Conservation (phyloP, 1,140 invertebrate genomes). For the Littorina saxatilis region DNA sequence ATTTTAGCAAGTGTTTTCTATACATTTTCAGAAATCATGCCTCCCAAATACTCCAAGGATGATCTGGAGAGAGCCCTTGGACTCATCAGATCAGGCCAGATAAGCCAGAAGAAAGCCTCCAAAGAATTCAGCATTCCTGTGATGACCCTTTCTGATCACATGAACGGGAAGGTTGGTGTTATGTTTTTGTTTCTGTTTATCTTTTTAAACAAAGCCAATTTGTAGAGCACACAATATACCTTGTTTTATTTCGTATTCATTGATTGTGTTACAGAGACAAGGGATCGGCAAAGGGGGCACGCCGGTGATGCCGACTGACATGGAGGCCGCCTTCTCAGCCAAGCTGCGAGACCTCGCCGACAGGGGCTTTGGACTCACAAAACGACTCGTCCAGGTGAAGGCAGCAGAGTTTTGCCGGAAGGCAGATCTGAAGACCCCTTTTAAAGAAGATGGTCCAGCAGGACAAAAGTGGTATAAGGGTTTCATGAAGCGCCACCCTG, state of each 20-base stretch:
- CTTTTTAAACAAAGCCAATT: neutral
- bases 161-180: neutral
- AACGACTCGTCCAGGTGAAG: neutral
- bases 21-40: neutral
- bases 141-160: constrained; percentile 4
- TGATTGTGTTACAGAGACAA: constrained; percentile 11
- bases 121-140: neutral
- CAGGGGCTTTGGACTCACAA: neutral
- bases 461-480: neutral
- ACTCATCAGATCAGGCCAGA: neutral
- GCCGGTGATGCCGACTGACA: neutral
- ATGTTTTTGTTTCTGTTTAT: neutral
- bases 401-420: constrained; percentile 3
- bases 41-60: neutral
- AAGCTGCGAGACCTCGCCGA: constrained; percentile 9
- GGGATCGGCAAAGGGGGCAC: neutral
- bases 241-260: neutral
- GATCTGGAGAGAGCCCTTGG: neutral
- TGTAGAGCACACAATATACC: neutral
- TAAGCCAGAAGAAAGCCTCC: neutral
- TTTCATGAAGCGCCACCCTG: neutral
- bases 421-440: neutral
- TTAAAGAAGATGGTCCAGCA: neutral
- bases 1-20: neutral
- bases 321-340: neutral